Conservation (phyloP, 1,140 invertebrate genomes). For the Hylaeus volcanicus region DNA sequence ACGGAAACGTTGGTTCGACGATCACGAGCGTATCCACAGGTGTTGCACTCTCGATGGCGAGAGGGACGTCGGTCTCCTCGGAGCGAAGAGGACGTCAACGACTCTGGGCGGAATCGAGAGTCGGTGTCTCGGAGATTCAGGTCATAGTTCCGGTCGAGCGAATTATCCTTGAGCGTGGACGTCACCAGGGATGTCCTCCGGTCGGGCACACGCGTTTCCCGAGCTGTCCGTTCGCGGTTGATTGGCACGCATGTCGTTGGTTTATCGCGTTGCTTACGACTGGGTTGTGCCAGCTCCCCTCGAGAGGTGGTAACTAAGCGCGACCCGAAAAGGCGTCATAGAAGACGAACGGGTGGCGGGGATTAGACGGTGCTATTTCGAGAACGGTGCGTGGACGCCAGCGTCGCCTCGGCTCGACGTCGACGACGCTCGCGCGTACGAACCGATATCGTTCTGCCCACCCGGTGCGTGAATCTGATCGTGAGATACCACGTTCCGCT, state of each 20-base stretch:
- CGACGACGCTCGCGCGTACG: conserved; percentile 21
- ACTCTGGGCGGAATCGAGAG: conserved; percentile 33
- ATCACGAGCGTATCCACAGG: background rate
- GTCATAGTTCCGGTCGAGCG: conserved; percentile 43
- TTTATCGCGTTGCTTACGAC: conserved; percentile 66
- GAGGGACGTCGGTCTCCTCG: conserved; percentile 46
- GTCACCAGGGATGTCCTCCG: conserved; percentile 40
- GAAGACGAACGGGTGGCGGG: conserved; percentile 61
- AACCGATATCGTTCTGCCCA: conserved; percentile 30
- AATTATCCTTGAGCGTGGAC: conserved; percentile 39
- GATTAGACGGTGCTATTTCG: conserved; percentile 65
- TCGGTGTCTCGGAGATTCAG: conserved; percentile 49
- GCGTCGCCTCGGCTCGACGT: conserved; percentile 22
- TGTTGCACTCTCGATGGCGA: background rate
- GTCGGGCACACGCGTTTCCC: conserved; percentile 15
- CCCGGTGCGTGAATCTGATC: background rate
- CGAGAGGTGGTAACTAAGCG: conserved; percentile 65
- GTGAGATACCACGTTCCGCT: too few species aligned
- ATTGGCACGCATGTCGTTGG: conserved; percentile 63
- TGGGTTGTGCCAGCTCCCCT: conserved; percentile 59
- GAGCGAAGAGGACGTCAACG: conserved; percentile 5
- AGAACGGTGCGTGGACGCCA: conserved; percentile 52
- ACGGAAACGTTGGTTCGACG: too few species aligned
- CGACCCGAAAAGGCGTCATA: conserved; percentile 73
- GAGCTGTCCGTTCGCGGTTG: conserved; percentile 41